phyloP scores from a whole-genome alignment of 2,888 invertebrate genomes.

The Leptinotarsa tumamoca region DNA sequence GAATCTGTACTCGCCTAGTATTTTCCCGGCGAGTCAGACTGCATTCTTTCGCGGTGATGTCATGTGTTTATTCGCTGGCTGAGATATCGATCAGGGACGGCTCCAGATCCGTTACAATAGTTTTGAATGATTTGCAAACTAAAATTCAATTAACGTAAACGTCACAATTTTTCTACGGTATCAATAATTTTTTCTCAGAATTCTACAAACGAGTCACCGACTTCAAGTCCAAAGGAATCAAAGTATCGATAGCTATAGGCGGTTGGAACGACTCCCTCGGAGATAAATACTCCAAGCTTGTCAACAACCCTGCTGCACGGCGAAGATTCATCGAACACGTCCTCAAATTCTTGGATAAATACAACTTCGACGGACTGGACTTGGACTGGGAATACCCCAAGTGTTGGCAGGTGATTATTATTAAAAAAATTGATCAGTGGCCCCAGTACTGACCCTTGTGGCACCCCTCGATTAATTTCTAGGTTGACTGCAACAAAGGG shows the following conservation, averaged over 20 bases:
- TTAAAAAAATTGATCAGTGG: not conserved
- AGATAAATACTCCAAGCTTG: conserved; percentile 88
- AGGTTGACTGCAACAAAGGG: conserved; percentile 89
- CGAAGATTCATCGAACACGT: conserved; percentile 81
- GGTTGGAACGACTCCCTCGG: conserved; percentile 96
- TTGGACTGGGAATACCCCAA: conserved; percentile 96
- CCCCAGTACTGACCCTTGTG: not conserved
- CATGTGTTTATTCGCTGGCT: too few species aligned
- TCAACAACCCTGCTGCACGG: conserved; percentile 80
- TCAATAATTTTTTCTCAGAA: conserved; percentile 66
- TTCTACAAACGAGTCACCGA: conserved; percentile 88
- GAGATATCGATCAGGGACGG: too few species aligned
- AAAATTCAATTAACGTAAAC: too few species aligned
- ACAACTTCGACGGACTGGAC: conserved; percentile 93
- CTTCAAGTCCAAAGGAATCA: conserved; percentile 82
- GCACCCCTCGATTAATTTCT: conserved; percentile 45
- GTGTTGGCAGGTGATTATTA: conserved; percentile 78
- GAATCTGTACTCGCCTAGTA: too few species aligned
- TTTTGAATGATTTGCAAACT: too few species aligned
- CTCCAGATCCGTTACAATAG: too few species aligned
- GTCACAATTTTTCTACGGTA: too few species aligned
- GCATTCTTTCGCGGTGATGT: too few species aligned
- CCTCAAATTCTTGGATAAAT: conserved; percentile 81
- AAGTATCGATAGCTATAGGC: conserved; percentile 90
- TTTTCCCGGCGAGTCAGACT: too few species aligned